Base-by-base conservation (phyloP, 2,797 vertebrate genomes). In the Poecilia gillii region DNA sequence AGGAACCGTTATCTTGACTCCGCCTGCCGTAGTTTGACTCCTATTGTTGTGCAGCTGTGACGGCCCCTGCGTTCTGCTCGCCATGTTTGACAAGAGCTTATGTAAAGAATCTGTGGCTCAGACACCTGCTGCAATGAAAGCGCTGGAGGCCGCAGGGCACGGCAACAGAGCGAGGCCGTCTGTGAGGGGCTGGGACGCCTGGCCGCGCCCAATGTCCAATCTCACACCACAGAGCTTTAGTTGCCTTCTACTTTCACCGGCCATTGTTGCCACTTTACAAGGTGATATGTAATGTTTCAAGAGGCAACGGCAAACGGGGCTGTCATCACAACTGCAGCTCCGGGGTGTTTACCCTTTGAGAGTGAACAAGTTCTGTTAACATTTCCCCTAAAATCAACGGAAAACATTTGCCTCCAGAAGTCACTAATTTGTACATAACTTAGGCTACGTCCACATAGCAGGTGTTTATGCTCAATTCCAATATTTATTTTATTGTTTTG, bases 31-130 rank as follows among this genome's bases (percentile, higher is more conserved):
- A 74, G 75, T 86, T 80, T 81, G 83, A 62, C 87, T 85, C 85
- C 85, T 76, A 89, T 92, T 93, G 91, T 94, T 71, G 80, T 88
- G 90, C 91, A 93, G 91, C 89, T 92, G 90, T 79, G 87, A 84
- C 83, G 88, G 23, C 51, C 89, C 85, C 91, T 88, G 90, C 87
- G 89, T 84, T 28, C 85, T 43, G 84, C 74, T 75, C 55, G n/a
- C 81, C 88, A 73, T 93, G 90, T 94, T 94, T 93, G 92, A 93
- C 93, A 89, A 91, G 90, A 88, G 92, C 92, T 94, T 90, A 91
- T 84, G 81, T 89, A 84, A 91, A 90, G 90, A 94, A 90, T 93
- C 92, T 80, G 83, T 53, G 3, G 6, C 6, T 57, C 83, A 85
- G 85, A 86, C 91, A 91, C 91, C 93, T 94, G 92, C 93, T 90